phyloP scores from a whole-genome alignment of 1,140 invertebrate species.

The Gonatopus flavifemur region DNA sequence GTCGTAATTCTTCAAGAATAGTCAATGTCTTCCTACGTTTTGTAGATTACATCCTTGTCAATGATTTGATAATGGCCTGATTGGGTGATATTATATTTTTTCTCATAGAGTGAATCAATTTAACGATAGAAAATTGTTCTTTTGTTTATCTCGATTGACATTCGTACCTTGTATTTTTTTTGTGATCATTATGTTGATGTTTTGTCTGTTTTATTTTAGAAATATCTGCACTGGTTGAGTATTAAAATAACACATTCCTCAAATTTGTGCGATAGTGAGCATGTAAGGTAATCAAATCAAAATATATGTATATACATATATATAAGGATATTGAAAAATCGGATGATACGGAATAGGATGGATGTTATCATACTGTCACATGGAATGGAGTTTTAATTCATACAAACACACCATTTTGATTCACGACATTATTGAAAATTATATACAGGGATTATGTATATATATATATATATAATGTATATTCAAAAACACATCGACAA shows the following conservation, averaged over 20 bases:
- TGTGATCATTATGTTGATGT: too few relatives aligned
- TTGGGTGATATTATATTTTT: not conserved
- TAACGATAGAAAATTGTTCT: too few relatives aligned
- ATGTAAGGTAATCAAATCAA: slow-evolving; percentile 17
- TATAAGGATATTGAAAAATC: slow-evolving; percentile 2
- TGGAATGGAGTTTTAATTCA: slow-evolving; percentile 52
- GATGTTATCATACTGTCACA: slow-evolving; percentile 29
- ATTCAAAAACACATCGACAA: slow-evolving; percentile 59
- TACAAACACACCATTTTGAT: slow-evolving; percentile 49
- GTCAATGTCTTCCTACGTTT: too few relatives aligned
- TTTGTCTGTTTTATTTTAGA: too few relatives aligned
- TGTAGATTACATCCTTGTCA: not conserved
- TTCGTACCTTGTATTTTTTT: too few relatives aligned
- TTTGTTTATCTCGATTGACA: too few relatives aligned
- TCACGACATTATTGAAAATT: slow-evolving; percentile 55
- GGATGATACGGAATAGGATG: not conserved
- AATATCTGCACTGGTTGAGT: slow-evolving; percentile 49
- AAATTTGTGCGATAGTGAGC: slow-evolving; percentile 16
- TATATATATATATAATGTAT: too few relatives aligned
- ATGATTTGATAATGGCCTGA: slow-evolving; percentile 1
- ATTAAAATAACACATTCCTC: too few relatives aligned
- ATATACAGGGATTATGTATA: slow-evolving; percentile 53
- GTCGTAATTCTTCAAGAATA: too few relatives aligned
- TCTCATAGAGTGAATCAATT: not conserved
- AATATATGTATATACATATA: slow-evolving; percentile 3